A percentile compares a stretch with the other conserved stretches of the same genome.
phyloP scores from a whole-genome alignment of 1,140 invertebrate species.

The Scaptomyza graminum region DNA sequence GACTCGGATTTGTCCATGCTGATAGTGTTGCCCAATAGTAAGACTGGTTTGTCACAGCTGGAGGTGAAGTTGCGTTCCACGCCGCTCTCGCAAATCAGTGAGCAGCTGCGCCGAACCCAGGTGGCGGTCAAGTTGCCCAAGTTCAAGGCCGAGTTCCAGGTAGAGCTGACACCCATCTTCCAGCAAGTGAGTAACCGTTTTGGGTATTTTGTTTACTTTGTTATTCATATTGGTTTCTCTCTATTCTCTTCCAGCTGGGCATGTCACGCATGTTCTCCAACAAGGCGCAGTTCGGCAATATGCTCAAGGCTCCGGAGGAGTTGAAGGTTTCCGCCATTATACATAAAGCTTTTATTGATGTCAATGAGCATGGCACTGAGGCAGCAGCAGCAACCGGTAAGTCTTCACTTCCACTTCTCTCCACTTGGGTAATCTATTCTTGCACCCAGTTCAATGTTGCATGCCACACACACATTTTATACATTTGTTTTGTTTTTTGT shows the following conservation, averaged over 20 bases:
- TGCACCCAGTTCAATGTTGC: constrained; percentile 4
- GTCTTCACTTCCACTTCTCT: background rate
- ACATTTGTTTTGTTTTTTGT: constrained; percentile 1
- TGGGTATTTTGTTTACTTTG: no score
- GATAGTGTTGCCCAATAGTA: constrained; percentile 85
- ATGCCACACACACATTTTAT: constrained; percentile 28
- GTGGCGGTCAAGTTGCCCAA: constrained; percentile 86
- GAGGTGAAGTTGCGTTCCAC: constrained; percentile 84
- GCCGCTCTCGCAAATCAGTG: constrained; percentile 67
- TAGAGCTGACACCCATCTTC: constrained; percentile 85
- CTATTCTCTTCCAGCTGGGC: constrained; percentile 84
- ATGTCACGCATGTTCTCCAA: constrained; percentile 86
- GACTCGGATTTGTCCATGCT: constrained; percentile 86
- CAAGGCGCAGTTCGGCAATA: constrained; percentile 86
- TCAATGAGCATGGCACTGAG: constrained; percentile 86
- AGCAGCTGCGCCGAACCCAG: constrained; percentile 65
- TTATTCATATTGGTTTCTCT: background rate
- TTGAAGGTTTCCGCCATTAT: constrained; percentile 85
- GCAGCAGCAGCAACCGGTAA: constrained; percentile 85
- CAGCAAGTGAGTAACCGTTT: constrained; percentile 78
- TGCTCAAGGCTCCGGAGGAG: constrained; percentile 84
- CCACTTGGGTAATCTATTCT: background rate
- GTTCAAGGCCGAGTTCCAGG: constrained; percentile 86
- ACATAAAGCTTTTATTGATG: constrained; percentile 86
- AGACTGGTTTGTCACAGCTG: constrained; percentile 84